Conservation (phyloP, 2,888 invertebrate genomes). For the Eupithecia tripunctaria region DNA sequence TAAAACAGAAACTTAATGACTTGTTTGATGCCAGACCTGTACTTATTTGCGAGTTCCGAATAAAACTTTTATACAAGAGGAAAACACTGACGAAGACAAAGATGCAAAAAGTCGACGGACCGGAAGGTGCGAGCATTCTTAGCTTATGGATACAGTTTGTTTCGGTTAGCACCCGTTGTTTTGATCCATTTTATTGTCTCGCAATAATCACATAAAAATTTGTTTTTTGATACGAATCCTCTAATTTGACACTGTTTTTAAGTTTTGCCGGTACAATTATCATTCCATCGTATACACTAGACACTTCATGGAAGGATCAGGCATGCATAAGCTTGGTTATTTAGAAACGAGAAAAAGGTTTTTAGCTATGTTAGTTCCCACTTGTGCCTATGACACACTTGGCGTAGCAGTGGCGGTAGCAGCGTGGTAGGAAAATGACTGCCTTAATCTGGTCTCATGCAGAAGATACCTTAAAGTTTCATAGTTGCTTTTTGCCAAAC, state of each 20-base stretch:
- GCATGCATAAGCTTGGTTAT: too few relatives aligned
- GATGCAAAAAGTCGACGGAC: constrained; percentile 44
- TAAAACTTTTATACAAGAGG: constrained; percentile 29
- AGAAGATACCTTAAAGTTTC: constrained; percentile 22
- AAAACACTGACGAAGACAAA: constrained; percentile 36
- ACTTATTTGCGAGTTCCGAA: constrained; percentile 24
- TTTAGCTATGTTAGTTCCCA: too few relatives aligned
- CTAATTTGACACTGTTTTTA: too few relatives aligned
- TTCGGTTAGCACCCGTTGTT: constrained; percentile 27
- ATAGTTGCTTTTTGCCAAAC: constrained; percentile 42
- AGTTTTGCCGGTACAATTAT: too few relatives aligned
- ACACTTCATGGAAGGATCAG: too few relatives aligned
- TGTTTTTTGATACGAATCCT: too few relatives aligned
- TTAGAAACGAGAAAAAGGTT: too few relatives aligned
- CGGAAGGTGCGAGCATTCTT: constrained; percentile 55
- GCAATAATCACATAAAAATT: too few relatives aligned
- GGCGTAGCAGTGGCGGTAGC: not conserved
- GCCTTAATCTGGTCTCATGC: not conserved
- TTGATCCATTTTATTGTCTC: not conserved
- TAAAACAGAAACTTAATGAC: constrained; percentile 14
- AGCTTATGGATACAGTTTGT: constrained; percentile 32
- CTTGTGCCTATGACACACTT: not conserved
- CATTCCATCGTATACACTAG: too few relatives aligned
- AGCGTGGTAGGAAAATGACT: not conserved
- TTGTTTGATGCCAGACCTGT: constrained; percentile 20